Evolutionary conservation across 2,797 vertebrate species (phyloP), one percentile per base, ranked within the genome.

Genomic region (Scyliorhinus canicula): DNA sequence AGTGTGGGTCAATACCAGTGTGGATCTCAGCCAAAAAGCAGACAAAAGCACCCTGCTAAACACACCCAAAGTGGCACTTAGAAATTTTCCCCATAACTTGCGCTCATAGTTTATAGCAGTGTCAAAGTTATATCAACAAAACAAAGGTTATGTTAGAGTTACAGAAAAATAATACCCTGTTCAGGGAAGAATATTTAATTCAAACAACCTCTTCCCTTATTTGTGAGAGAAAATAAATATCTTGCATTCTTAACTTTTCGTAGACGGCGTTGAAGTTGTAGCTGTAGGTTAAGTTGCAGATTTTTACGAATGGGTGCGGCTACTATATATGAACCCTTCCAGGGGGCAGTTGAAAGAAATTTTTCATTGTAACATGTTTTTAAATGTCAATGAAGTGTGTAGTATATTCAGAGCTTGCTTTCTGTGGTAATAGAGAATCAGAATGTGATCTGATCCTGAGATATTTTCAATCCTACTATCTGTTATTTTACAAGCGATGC

Each of bases 401-500:
- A 35, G 93, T 94, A 52, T 71, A 94, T 74, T 71, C 93, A 74
- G 93, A 94, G 47, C 93, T 65, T 35, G 67, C 67, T 35, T 71
- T n/a, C 44, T 74, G 44, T 69, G 67, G 67, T 55, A 94, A 94
- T 94, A 71, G 44, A 74, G 67, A 94, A 94, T 52, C 67, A 94
- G 44, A 74, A 55, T 4, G 67, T 50, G 67, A 94, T 94, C 93
- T 74, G 93, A 74, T 55, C 71, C 47, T 55, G 67, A 94, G 93
- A 94, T 94, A 71, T 71, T 74, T 94, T 52, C 47, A 31, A 94
- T 94, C 93, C 31, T 71, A 94, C 93, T 94, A 94, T 94, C 67
- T 74, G 57, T 90, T 94, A 94, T 94, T 94, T 94, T 74, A 52
- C 67, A 74, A 69, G 93, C 55, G 93, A 94, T 94, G 93, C 47